Percentiles rank a stretch among this genome's conserved stretches.
Conservation (phyloP, 2,888 invertebrate species). For the Eulithis prunata region DNA sequence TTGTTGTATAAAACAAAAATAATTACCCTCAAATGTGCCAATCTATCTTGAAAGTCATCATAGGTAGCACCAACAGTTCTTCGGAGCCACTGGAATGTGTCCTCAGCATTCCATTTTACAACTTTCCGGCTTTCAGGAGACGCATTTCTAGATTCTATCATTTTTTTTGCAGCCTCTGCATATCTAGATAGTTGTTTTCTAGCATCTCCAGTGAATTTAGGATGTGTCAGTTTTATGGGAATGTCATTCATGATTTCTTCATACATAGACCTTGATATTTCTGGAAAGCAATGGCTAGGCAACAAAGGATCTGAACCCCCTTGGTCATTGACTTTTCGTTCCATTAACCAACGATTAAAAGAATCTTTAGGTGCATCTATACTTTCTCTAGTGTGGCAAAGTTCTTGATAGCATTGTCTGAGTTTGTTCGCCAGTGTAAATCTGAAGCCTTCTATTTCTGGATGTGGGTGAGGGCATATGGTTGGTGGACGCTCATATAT, state of each 20-base stretch:
- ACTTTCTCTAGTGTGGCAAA: constrained; percentile 95
- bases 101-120: constrained; percentile 99
- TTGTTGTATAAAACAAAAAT: no score
- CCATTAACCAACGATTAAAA: constrained; percentile 98
- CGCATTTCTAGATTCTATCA: constrained; percentile 97
- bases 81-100: constrained; percentile 97
- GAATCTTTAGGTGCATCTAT: constrained; percentile 98
- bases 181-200: constrained; percentile 96
- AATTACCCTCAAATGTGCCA: constrained; percentile 92
- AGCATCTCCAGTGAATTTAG: constrained; percentile 97
- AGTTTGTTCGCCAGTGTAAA: constrained; percentile 93
- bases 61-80: constrained; percentile 96
- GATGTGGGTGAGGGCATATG: constrained; percentile 95
- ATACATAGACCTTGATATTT: constrained; percentile 97
- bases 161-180: constrained; percentile 98
- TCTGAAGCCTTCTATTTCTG: constrained; percentile 95
- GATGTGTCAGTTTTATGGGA: constrained; percentile 97
- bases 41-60: constrained; percentile 95
- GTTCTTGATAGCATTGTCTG: constrained; percentile 95
- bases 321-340: constrained; percentile 95
- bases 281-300: constrained; percentile 95
- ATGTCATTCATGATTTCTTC: constrained; percentile 99
- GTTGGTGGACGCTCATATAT: constrained; percentile 94
- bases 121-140: constrained; percentile 97
- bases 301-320: constrained; percentile 95